Percentiles rank a stretch among this genome's conserved stretches.
Conservation (phyloP, 1,140 invertebrate species). For the Drosophila nebulosa region DNA sequence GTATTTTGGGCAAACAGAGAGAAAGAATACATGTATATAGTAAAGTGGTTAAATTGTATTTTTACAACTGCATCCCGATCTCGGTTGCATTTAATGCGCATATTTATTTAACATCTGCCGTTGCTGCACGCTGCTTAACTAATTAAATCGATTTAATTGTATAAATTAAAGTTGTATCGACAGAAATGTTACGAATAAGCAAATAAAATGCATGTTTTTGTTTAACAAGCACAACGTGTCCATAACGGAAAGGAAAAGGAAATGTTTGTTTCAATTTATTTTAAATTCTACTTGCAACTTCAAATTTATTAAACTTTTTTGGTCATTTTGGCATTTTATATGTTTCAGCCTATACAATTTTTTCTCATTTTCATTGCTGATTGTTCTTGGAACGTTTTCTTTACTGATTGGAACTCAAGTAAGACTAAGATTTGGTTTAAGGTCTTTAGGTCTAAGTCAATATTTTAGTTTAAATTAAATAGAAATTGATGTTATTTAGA, state of each 20-base stretch:
- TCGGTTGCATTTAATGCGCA: conserved; percentile 24
- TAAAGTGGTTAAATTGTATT: conserved; percentile 38
- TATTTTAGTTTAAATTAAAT: too few species aligned
- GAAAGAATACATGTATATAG: not conserved
- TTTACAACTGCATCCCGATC: conserved; percentile 17
- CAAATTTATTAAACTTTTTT: too few species aligned
- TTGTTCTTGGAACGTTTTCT: too few species aligned
- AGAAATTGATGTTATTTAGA: too few species aligned
- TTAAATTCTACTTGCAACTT: too few species aligned
- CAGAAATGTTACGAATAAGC: not conserved
- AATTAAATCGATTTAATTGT: conserved; percentile 57
- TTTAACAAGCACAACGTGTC: conserved; percentile 2
- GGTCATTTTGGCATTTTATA: too few species aligned
- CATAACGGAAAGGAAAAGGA: not conserved
- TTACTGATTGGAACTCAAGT: too few species aligned
- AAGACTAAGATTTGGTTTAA: too few species aligned
- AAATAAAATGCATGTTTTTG: conserved; percentile 5
- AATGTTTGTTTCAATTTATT: not conserved
- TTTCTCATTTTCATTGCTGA: too few species aligned
- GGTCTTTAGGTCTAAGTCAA: too few species aligned
- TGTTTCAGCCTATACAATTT: too few species aligned
- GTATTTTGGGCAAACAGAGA: conserved; percentile 40
- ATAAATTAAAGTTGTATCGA: conserved; percentile 54
- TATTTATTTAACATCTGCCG: conserved; percentile 61
- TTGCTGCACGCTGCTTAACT: conserved; percentile 32